These are phyloP conservation scores for Nycticebus coucang DNA, from an alignment of 2,113 vertebrate species.

Conservation along the genomic window DNA sequence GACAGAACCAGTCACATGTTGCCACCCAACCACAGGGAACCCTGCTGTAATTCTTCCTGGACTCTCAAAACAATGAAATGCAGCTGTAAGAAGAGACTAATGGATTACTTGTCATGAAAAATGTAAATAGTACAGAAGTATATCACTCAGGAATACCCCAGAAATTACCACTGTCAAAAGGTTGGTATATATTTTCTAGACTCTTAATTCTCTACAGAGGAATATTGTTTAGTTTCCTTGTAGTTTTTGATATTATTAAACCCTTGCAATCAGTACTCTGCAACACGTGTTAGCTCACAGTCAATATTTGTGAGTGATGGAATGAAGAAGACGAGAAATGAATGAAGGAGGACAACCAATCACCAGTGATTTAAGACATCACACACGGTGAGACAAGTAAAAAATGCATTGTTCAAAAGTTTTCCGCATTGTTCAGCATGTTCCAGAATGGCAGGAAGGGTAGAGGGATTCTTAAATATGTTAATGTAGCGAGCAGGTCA, in stretches of 20 bases:
- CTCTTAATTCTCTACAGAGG: neutral
- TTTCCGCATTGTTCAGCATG: neutral
- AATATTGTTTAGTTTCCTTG: neutral
- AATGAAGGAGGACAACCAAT: neutral
- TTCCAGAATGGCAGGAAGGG: neutral
- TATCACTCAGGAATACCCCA: neutral
- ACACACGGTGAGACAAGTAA: neutral
- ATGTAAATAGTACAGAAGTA: neutral
- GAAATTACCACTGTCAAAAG: neutral
- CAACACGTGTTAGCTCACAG: neutral
- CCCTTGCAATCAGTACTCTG: neutral
- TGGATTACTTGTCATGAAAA: neutral
- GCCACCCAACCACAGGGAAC: neutral
- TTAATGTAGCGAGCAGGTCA: neutral
- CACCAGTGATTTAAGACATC: neutral
- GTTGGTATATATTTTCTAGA: neutral
- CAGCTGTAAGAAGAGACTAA: neutral
- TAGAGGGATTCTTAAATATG: neutral
- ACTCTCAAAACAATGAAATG: neutral
- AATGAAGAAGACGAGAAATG: neutral
- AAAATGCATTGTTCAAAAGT: neutral
- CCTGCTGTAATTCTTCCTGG: neutral
- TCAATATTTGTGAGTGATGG: conserved; percentile 16
- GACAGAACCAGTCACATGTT: neutral
- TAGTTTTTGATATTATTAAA: conserved; percentile 15